Percentiles rank a stretch among this genome's conserved stretches.
Evolutionary conservation across 2,888 invertebrate genomes (phyloP).

Genomic region (Apeira syringaria): DNA sequence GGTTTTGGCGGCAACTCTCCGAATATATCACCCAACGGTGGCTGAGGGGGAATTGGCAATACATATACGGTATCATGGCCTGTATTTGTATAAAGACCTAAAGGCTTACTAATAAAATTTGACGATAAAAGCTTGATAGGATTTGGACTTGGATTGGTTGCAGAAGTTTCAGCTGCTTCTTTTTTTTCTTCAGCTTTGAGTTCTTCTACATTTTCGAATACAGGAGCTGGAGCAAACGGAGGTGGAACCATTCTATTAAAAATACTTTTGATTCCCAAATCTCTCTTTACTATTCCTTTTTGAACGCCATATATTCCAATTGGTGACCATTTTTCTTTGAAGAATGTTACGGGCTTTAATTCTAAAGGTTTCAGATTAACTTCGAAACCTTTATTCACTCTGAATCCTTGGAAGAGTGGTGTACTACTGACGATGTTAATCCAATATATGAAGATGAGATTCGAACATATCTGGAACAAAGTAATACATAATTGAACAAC

Average conservation of each 20-base stretch:
- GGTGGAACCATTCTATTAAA: background rate
- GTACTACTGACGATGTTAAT: background rate
- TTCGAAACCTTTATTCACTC: constrained; percentile 17
- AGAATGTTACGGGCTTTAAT: constrained; percentile 47
- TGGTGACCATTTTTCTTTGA: constrained; percentile 55
- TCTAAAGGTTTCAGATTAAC: constrained; percentile 33
- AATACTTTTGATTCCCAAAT: constrained; percentile 9
- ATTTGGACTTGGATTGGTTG: constrained; percentile 12
- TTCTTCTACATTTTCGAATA: constrained; percentile 37
- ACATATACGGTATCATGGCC: background rate
- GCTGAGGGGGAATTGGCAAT: constrained; percentile 1
- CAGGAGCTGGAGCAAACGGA: constrained; percentile 34
- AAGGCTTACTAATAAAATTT: constrained; percentile 2
- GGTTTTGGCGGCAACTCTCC: constrained; percentile 22
- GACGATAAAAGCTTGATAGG: constrained; percentile 7
- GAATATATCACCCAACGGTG: constrained; percentile 7
- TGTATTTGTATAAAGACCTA: constrained; percentile 10
- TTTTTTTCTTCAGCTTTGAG: background rate
- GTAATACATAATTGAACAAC: background rate
- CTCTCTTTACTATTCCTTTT: constrained; percentile 34
- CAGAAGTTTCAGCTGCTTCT: constrained; percentile 12
- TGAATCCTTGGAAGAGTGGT: constrained; percentile 39
- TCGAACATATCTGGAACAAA: constrained; percentile 4
- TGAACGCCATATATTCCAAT: constrained; percentile 47
- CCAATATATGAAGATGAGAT: constrained; percentile 2